A percentile compares a stretch with the other conserved stretches of the same genome.
These are phyloP conservation scores for Clistopyga incitator DNA, from an alignment of 2,888 invertebrate species.

Conservation along the genomic window DNA sequence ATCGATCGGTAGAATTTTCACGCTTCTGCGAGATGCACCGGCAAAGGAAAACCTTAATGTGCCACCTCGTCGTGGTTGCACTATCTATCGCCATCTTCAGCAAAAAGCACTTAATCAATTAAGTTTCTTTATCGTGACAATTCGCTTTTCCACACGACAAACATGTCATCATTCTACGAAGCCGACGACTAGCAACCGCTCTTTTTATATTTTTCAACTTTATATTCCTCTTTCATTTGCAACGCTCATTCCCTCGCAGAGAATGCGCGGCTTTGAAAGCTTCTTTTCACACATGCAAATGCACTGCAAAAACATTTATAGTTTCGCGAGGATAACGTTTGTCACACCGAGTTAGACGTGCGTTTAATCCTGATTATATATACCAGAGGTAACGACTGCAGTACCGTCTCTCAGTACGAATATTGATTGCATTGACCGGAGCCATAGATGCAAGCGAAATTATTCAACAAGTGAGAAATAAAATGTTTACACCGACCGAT, in stretches of 20 bases:
- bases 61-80: neutral
- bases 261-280: conserved; percentile 25
- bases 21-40: neutral
- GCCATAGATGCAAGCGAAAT: too few relatives aligned
- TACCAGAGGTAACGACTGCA: too few relatives aligned
- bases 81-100: conserved; percentile 16
- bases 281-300: conserved; percentile 56
- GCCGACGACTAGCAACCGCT: neutral
- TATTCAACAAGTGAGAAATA: too few relatives aligned
- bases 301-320: conserved; percentile 35
- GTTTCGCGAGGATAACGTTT: neutral
- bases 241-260: neutral
- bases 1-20: conserved; percentile 3
- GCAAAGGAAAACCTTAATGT: neutral
- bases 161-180: neutral
- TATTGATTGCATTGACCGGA: too few relatives aligned
- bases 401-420: too few relatives aligned
- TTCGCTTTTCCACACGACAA: conserved; percentile 24
- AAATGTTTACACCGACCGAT: too few relatives aligned
- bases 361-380: conserved; percentile 35
- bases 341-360: neutral
- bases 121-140: conserved; percentile 37
- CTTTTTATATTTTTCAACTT: neutral
- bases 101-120: conserved; percentile 54
- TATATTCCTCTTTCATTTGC: conserved; percentile 16